These are phyloP conservation scores for Drosophila mettleri DNA, from an alignment of 2,888 invertebrate genomes.

Conservation along the genomic window DNA sequence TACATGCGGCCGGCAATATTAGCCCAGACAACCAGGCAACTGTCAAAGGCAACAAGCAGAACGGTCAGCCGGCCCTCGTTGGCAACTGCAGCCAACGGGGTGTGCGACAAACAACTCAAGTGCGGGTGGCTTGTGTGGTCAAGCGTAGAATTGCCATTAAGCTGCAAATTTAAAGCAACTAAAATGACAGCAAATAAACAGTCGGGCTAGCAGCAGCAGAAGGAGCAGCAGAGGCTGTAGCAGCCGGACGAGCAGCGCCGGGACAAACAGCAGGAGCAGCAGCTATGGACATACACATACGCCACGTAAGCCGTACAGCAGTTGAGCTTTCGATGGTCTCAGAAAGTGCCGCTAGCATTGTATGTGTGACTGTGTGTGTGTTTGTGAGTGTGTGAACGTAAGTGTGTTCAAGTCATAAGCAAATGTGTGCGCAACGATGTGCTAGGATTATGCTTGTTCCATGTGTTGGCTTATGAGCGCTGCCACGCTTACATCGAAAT, in stretches of 20 bases:
- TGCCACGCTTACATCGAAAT: constrained; percentile 73
- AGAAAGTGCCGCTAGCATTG: background rate
- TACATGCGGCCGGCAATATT: constrained; percentile 42
- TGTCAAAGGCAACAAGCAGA: constrained; percentile 64
- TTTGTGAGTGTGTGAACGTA: background rate
- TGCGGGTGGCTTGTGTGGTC: constrained; percentile 40
- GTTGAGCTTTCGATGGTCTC: constrained; percentile 53
- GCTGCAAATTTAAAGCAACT: constrained; percentile 80
- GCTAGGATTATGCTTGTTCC: constrained; percentile 74
- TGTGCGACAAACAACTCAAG: constrained; percentile 61
- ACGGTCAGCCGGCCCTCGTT: constrained; percentile 35
- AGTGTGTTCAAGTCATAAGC: constrained; percentile 62
- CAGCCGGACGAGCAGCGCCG: too few relatives aligned
- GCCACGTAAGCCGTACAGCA: constrained; percentile 55
- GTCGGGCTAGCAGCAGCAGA: constrained; percentile 19
- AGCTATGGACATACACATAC: constrained; percentile 54
- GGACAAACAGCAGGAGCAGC: too few relatives aligned
- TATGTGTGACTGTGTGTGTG: constrained; percentile 6
- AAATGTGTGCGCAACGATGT: constrained; percentile 74
- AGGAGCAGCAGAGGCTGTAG: constrained; percentile 5
- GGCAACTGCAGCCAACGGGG: constrained; percentile 24
- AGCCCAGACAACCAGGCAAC: constrained; percentile 51
- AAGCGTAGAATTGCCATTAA: constrained; percentile 75
- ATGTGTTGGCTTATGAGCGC: constrained; percentile 68
- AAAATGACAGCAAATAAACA: constrained; percentile 72